These are phyloP conservation scores for Vimba vimba DNA, from an alignment of 2,113 vertebrate species.

Conservation along the genomic window DNA sequence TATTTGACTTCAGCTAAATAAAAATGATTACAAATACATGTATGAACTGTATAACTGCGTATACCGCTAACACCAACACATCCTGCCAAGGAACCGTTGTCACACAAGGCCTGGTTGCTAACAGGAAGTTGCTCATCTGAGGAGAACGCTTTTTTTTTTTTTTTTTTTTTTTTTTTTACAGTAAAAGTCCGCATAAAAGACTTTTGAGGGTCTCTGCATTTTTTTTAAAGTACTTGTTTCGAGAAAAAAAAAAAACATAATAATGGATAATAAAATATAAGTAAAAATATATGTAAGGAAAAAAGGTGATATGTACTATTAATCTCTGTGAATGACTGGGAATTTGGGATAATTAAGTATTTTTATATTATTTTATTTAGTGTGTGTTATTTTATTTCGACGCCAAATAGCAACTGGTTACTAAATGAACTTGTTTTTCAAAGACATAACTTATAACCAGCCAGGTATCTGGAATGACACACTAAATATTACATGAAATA, in stretches of 20 bases:
- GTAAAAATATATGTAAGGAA: neutral
- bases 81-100: slow-evolving; percentile 58
- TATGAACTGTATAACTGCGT: neutral
- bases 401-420: neutral
- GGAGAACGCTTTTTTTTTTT: neutral
- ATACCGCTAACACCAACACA: neutral
- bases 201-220: neutral
- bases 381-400: neutral
- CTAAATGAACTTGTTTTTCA: neutral
- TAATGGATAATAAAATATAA: neutral
- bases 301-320: neutral
- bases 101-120: slow-evolving; percentile 67
- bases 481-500: neutral
- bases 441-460: neutral
- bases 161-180: neutral
- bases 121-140: slow-evolving; percentile 60
- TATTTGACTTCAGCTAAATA: neutral
- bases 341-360: neutral
- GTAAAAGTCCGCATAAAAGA: neutral
- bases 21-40: neutral
- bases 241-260: neutral
- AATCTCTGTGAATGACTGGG: neutral
- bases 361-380: neutral
- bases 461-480: neutral
- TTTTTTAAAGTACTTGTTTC: neutral